These are phyloP conservation scores for Bombyx mandarina DNA, from an alignment of 1,140 invertebrate species.

Conservation along the genomic window DNA sequence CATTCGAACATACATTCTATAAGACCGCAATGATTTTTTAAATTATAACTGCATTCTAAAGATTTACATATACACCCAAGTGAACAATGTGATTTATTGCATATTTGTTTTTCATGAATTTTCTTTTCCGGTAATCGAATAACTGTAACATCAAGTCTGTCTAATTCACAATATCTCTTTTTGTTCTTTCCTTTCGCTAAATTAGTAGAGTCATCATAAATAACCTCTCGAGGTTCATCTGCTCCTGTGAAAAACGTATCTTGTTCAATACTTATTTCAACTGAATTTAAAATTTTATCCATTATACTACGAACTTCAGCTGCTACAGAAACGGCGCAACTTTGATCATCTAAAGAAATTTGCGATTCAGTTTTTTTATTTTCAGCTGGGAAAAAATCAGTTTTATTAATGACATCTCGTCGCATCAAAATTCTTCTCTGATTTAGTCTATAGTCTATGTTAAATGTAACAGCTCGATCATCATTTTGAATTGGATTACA, in stretches of 20 bases:
- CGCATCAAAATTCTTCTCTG: conserved; percentile 47
- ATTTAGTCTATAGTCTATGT: conserved; percentile 45
- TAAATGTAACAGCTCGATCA: conserved; percentile 33
- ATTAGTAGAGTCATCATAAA: not conserved
- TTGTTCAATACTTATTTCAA: conserved; percentile 50
- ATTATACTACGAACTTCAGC: conserved; percentile 24
- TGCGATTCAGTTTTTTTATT: conserved; percentile 2
- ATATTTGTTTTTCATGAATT: conserved; percentile 15
- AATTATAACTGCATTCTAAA: conserved; percentile 29
- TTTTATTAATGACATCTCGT: conserved; percentile 18
- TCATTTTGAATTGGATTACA: conserved; percentile 15
- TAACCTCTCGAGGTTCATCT: conserved; percentile 22
- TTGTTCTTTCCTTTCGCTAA: conserved; percentile 30
- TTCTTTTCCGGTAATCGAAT: conserved; percentile 36
- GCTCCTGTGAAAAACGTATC: conserved; percentile 32
- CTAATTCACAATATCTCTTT: conserved; percentile 46
- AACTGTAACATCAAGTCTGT: conserved; percentile 52
- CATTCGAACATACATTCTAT: conserved; percentile 57
- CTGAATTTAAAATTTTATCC: conserved; percentile 35
- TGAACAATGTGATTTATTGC: conserved; percentile 37
- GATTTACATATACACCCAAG: conserved; percentile 56
- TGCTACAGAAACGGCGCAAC: conserved; percentile 8
- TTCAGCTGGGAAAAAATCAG: no score
- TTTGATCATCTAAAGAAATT: not conserved
- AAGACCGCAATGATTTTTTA: conserved; percentile 49